Percentiles rank a stretch among this genome's conserved stretches.
These are phyloP conservation scores for Tringa solitaria DNA, from an alignment of 2,113 vertebrate species.

Conservation along the genomic window DNA sequence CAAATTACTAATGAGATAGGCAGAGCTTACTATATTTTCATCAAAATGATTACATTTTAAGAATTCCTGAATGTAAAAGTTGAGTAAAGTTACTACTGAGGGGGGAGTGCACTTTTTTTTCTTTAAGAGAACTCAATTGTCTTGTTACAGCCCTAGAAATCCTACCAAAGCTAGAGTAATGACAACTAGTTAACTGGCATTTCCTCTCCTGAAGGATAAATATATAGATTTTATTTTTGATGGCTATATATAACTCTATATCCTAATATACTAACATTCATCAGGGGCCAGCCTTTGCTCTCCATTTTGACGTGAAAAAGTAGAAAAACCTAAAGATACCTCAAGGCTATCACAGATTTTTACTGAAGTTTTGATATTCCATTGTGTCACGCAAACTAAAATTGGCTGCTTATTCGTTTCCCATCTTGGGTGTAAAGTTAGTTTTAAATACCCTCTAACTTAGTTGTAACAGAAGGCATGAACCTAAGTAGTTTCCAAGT, in stretches of 20 bases:
- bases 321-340: conserved; percentile 93
- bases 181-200: conserved; percentile 80
- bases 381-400: conserved; percentile 57
- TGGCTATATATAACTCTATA: conserved; percentile 79
- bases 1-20: conserved; percentile 66
- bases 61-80: conserved; percentile 78
- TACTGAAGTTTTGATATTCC: conserved; percentile 53
- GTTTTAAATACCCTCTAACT: conserved; percentile 64
- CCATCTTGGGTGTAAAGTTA: conserved; percentile 65
- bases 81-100: conserved; percentile 75
- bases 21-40: conserved; percentile 77
- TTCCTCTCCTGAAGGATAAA: conserved; percentile 81
- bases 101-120: conserved; percentile 87
- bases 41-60: conserved; percentile 59
- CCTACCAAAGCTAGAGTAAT: conserved; percentile 93
- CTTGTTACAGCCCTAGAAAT: conserved; percentile 85
- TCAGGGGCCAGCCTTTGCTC: conserved; percentile 92
- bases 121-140: conserved; percentile 74
- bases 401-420: conserved; percentile 72
- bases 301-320: conserved; percentile 95
- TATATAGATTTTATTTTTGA: conserved; percentile 82
- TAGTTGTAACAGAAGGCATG: conserved; percentile 72
- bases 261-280: conserved; percentile 81
- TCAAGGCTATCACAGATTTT: conserved; percentile 80
- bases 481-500: conserved; percentile 61